phyloP scores from a whole-genome alignment of 2,888 invertebrate genomes.

The Petrolisthes manimaculis region DNA sequence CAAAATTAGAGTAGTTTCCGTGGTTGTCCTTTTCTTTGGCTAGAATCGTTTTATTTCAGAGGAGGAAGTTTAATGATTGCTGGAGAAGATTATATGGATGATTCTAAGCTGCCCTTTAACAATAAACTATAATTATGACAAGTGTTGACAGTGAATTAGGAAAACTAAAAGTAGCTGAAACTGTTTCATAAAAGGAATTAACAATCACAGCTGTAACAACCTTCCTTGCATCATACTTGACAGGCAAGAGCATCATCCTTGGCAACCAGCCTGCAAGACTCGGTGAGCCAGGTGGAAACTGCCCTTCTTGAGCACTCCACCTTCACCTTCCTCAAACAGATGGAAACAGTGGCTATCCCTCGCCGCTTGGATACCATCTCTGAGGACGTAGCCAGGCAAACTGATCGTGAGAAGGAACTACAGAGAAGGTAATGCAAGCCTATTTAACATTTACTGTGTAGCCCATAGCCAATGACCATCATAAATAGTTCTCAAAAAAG shows the following conservation, averaged over 20 bases:
- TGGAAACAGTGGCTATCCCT: conserved; percentile 91
- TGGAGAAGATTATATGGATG: no score
- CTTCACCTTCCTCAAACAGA: conserved; percentile 88
- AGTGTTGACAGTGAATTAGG: no score
- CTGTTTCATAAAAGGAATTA: no score
- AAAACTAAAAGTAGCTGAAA: no score
- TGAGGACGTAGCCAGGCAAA: conserved; percentile 92
- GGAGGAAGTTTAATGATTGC: no score
- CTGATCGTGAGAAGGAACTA: conserved; percentile 88
- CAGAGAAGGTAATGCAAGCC: conserved; percentile 81
- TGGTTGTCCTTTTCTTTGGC: no score
- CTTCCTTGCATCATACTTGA: conserved; percentile 7
- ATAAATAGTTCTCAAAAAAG: no score
- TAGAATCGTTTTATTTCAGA: no score
- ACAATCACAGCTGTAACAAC: no score
- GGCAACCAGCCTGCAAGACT: conserved; percentile 87
- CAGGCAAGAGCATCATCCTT: conserved; percentile 83
- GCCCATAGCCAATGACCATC: no score
- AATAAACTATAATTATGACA: no score
- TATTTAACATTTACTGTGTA: background rate
- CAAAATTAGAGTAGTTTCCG: background rate
- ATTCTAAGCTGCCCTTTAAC: no score
- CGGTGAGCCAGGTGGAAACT: conserved; percentile 91
- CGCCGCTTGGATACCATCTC: conserved; percentile 89
- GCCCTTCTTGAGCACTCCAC: conserved; percentile 89